Percentiles rank a stretch among this genome's conserved stretches.
phyloP scores from a whole-genome alignment of 2,113 vertebrate species.

The Trogon melanurus region DNA sequence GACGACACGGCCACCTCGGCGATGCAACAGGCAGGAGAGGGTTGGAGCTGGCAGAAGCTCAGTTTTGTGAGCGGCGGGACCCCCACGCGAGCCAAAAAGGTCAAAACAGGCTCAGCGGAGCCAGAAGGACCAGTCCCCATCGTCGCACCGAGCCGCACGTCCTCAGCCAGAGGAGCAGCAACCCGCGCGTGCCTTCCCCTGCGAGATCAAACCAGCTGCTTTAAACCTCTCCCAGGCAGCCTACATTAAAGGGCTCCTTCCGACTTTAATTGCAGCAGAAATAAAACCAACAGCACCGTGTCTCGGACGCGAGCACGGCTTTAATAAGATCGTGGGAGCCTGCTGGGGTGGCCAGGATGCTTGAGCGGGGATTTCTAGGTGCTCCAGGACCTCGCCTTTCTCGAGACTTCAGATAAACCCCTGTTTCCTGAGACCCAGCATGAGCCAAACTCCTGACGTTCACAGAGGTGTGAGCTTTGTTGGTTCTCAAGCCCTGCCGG shows the following conservation, averaged over 20 bases:
- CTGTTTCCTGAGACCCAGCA: fast-evolving
- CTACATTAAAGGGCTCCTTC: slow-evolving; percentile 23
- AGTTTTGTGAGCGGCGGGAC: not conserved
- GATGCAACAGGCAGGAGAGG: not conserved
- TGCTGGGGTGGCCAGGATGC: not conserved
- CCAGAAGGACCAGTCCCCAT: not conserved
- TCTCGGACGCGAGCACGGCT: fast-evolving
- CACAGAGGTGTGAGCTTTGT: not conserved
- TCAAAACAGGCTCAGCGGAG: fast-evolving
- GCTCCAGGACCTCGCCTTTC: not conserved
- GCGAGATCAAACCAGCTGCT: slow-evolving; percentile 23
- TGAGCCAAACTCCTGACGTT: not conserved
- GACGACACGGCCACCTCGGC: fast-evolving
- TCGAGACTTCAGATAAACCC: not conserved
- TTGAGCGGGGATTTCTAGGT: not conserved
- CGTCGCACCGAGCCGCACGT: fast-evolving
- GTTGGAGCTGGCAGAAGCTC: not conserved
- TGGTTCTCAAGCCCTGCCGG: fast-evolving
- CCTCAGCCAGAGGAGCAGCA: not conserved
- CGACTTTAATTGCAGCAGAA: not conserved
- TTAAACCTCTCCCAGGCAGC: not conserved
- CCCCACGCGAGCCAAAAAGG: not conserved
- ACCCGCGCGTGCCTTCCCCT: not conserved
- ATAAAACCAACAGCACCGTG: not conserved
- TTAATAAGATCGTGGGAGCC: not conserved